Conservation (phyloP, 2,888 invertebrate genomes). For the Hyposoter dolosus region DNA sequence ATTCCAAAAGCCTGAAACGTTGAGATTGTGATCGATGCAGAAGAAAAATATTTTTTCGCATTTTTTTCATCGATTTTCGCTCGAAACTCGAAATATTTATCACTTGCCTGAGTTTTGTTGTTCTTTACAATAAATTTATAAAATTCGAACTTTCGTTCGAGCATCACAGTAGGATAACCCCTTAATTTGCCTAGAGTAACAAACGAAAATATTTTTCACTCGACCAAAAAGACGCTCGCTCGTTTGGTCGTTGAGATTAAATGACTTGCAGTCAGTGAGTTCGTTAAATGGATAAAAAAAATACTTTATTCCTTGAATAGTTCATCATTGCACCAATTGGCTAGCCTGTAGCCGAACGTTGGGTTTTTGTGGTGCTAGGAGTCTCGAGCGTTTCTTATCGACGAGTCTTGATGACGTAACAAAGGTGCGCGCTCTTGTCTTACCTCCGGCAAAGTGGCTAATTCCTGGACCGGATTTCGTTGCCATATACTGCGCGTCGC, state of each 20-base stretch:
- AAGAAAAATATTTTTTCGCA: too few relatives aligned
- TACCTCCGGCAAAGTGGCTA: conserved; percentile 80
- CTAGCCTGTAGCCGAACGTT: conserved; percentile 67
- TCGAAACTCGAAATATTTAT: too few relatives aligned
- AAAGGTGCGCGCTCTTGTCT: conserved; percentile 82
- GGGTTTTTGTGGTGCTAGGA: conserved; percentile 76
- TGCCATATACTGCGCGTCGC: conserved; percentile 81
- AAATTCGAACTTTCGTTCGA: background rate
- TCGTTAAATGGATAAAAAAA: conserved; percentile 70
- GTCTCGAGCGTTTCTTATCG: conserved; percentile 78
- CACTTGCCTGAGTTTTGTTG: too few relatives aligned
- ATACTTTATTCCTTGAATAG: conserved; percentile 70
- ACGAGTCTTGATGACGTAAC: conserved; percentile 81
- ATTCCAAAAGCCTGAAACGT: background rate
- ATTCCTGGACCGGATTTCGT: conserved; percentile 81
- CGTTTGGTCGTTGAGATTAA: conserved; percentile 50
- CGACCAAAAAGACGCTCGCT: conserved; percentile 24
- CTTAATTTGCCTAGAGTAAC: background rate
- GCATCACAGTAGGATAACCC: conserved; percentile 4
- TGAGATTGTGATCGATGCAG: too few relatives aligned
- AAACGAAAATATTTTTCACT: background rate
- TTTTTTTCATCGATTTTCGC: too few relatives aligned
- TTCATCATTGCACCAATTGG: conserved; percentile 75
- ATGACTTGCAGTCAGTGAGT: conserved; percentile 59
- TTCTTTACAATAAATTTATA: background rate